phyloP scores from a whole-genome alignment of 2,113 vertebrate genomes.

The Seriola rivoliana region DNA sequence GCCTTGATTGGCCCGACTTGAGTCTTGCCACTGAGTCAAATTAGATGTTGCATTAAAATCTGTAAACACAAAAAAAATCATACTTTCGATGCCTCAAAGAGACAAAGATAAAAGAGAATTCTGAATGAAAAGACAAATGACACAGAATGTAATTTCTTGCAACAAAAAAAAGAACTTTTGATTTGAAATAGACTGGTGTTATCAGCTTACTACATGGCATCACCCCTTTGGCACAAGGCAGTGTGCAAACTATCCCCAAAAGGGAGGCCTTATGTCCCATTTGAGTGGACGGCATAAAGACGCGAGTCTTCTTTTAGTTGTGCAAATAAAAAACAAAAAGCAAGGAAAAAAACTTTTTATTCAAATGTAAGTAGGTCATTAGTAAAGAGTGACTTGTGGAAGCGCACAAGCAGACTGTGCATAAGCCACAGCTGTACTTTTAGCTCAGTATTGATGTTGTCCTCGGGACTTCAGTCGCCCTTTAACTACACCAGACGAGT shows the following conservation, averaged over 20 bases:
- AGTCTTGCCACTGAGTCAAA: not conserved
- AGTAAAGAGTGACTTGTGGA: constrained; percentile 50
- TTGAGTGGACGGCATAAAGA: constrained; percentile 34
- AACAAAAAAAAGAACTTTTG: constrained; percentile 38
- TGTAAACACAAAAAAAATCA: constrained; percentile 7
- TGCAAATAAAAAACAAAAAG: constrained; percentile 17
- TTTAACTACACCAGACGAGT: constrained; percentile 76
- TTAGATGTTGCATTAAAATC: constrained; percentile 12
- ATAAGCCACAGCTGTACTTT: constrained; percentile 52
- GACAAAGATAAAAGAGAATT: constrained; percentile 65
- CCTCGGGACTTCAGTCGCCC: constrained; percentile 67
- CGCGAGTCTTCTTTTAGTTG: constrained; percentile 21
- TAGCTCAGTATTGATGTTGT: constrained; percentile 75
- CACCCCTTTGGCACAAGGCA: not conserved
- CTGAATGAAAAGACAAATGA: constrained; percentile 45
- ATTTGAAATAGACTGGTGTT: constrained; percentile 11
- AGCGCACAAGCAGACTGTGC: constrained; percentile 39
- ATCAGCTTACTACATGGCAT: not conserved
- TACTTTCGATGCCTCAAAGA: constrained; percentile 38
- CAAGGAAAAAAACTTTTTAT: constrained; percentile 24
- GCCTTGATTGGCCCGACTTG: too few species aligned
- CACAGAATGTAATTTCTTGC: constrained; percentile 42
- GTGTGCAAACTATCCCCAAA: not conserved
- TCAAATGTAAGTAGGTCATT: constrained; percentile 68
- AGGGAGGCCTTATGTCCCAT: not conserved